Conservation (phyloP, 2,888 invertebrate species). For the Standfussiana lucernea region DNA sequence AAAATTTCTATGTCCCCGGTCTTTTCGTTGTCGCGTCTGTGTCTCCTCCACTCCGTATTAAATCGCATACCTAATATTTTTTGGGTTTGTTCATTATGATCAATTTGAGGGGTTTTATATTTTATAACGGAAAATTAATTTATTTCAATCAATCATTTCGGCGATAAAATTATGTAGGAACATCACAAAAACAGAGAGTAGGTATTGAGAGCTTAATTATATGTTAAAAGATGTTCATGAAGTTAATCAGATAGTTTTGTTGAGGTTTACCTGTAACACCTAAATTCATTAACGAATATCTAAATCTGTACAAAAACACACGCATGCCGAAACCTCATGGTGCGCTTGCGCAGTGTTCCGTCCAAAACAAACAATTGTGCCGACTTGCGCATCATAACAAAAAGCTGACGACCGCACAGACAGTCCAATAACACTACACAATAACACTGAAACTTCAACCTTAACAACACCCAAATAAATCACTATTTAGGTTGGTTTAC, state of each 20-base stretch:
- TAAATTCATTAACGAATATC: constrained; percentile 40
- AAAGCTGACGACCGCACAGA: constrained; percentile 61
- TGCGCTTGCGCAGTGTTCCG: constrained; percentile 51
- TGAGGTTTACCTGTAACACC: constrained; percentile 39
- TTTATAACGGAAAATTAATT: neutral
- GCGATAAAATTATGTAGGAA: neutral
- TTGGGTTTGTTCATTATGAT: neutral
- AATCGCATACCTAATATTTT: neutral
- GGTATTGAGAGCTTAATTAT: constrained; percentile 12
- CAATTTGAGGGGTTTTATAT: neutral
- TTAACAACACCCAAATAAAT: constrained; percentile 52
- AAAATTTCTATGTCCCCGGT: too few species aligned
- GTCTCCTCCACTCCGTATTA: too few species aligned
- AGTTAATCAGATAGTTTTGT: neutral
- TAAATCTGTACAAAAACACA: constrained; percentile 53
- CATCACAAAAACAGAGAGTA: constrained; percentile 36
- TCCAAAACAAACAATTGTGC: constrained; percentile 72
- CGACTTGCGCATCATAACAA: constrained; percentile 72
- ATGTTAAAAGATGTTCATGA: neutral
- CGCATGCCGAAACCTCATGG: constrained; percentile 47
- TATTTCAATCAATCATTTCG: constrained; percentile 1
- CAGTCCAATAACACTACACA: constrained; percentile 65
- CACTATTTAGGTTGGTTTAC: constrained; percentile 60
- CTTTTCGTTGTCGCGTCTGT: too few species aligned
- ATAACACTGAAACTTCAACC: constrained; percentile 63